Evolutionary conservation across 2,113 vertebrate species (phyloP).

Genomic region (Otus sunia): DNA sequence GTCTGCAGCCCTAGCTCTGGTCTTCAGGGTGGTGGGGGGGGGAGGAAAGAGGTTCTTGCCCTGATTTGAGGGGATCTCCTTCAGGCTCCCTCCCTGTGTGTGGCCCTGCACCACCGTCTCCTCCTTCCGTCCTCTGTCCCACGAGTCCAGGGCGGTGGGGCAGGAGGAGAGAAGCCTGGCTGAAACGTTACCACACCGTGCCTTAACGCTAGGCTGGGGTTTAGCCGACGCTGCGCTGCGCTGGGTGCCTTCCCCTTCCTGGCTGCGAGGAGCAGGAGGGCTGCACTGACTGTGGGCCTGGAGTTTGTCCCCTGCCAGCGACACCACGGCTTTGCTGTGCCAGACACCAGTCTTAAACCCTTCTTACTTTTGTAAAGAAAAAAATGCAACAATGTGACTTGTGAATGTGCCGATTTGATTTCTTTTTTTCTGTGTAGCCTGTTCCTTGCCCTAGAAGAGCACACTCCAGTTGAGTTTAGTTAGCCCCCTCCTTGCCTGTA

Average conservation of each 20-base stretch:
- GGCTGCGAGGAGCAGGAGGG: neutral
- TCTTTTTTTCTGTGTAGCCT: neutral
- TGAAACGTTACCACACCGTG: neutral
- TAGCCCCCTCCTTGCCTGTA: neutral
- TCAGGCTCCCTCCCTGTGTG: neutral
- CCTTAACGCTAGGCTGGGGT: neutral
- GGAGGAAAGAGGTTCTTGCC: neutral
- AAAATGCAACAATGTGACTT: neutral
- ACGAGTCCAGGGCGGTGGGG: accelerated
- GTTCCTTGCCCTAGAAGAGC: neutral
- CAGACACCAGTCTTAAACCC: neutral
- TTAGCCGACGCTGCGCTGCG: too few relatives aligned
- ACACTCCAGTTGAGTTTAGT: neutral
- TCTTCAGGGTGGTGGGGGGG: accelerated
- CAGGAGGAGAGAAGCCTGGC: neutral
- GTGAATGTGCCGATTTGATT: neutral
- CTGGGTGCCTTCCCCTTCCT: accelerated
- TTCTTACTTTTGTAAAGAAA: neutral
- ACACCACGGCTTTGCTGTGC: accelerated
- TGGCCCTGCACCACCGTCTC: neutral
- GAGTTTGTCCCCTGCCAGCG: neutral
- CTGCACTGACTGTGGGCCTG: neutral
- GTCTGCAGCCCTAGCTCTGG: neutral
- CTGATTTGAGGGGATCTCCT: too few relatives aligned
- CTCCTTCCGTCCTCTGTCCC: neutral